Conservation (phyloP, 2,113 vertebrate species). For the Pelecanoides urinatrix region DNA sequence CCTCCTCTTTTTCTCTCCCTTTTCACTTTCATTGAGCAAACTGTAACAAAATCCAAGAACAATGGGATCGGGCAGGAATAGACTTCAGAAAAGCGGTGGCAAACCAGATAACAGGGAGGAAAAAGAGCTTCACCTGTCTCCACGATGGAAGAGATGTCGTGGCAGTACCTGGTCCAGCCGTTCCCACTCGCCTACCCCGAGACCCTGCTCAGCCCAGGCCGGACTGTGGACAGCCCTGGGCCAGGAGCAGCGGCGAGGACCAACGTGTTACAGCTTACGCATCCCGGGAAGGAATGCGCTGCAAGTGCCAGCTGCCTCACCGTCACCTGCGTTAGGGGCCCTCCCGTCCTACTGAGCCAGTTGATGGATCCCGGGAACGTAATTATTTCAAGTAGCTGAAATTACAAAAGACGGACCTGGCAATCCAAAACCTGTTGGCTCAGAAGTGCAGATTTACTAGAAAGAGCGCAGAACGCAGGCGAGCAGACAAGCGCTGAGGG, state of each 20-base stretch:
- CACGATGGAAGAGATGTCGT: accelerated
- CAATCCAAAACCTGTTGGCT: neutral
- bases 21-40: neutral
- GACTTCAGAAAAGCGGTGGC: accelerated
- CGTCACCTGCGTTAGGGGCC: neutral
- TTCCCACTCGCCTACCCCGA: neutral
- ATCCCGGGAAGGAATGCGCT: neutral
- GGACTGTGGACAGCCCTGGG: neutral
- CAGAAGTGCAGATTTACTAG: neutral
- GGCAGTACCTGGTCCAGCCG: neutral
- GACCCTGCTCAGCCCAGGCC: neutral
- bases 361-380: neutral
- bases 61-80: neutral
- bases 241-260: neutral
- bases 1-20: neutral
- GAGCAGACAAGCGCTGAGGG: neutral
- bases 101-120: neutral
- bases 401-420: neutral
- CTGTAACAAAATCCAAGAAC: neutral
- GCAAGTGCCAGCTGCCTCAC: neutral
- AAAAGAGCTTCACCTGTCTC: neutral
- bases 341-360: neutral
- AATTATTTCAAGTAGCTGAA: neutral
- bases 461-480: neutral
- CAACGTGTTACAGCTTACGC: accelerated